These are phyloP conservation scores for Atrina japonica DNA, from an alignment of 2,888 invertebrate genomes.

Conservation along the genomic window DNA sequence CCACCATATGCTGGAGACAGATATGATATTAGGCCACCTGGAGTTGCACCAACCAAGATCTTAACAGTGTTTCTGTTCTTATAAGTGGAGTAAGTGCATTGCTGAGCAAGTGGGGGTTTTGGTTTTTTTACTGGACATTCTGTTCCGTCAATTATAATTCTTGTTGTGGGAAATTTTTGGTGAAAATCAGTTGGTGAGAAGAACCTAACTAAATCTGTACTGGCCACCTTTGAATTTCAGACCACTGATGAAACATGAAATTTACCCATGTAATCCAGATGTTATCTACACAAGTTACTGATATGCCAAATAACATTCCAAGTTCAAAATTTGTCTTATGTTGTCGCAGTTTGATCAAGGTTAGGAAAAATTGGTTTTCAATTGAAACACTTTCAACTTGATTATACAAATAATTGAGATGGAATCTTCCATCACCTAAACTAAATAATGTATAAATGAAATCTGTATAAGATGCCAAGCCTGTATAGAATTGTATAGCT, in stretches of 20 bases:
- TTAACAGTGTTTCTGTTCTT: constrained; percentile 63
- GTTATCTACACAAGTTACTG: constrained; percentile 45
- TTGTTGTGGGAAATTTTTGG: constrained; percentile 51
- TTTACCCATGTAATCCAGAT: constrained; percentile 41
- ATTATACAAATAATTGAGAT: constrained; percentile 44
- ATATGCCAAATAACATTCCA: too few species aligned
- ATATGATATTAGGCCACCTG: constrained; percentile 56
- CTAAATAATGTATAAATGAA: constrained; percentile 23
- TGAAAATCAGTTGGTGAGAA: constrained; percentile 53
- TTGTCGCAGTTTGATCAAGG: constrained; percentile 35
- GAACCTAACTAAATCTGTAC: constrained; percentile 41
- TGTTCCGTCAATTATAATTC: constrained; percentile 59
- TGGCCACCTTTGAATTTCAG: constrained; percentile 49
- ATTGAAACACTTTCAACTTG: constrained; percentile 26
- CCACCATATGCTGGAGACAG: constrained; percentile 60
- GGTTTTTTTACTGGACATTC: constrained; percentile 61
- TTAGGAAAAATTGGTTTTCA: constrained; percentile 47
- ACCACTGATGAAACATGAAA: constrained; percentile 49
- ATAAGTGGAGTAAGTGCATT: constrained; percentile 58
- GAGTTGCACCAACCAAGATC: constrained; percentile 49
- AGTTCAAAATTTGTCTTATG: constrained; percentile 31
- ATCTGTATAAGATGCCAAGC: constrained; percentile 15
- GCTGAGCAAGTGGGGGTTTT: constrained; percentile 49
- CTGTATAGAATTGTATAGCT: constrained; percentile 31
- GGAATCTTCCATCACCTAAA: constrained; percentile 15